Evolutionary conservation across 2,888 invertebrate species (phyloP).

Genomic region (Xylophagus ater): DNA sequence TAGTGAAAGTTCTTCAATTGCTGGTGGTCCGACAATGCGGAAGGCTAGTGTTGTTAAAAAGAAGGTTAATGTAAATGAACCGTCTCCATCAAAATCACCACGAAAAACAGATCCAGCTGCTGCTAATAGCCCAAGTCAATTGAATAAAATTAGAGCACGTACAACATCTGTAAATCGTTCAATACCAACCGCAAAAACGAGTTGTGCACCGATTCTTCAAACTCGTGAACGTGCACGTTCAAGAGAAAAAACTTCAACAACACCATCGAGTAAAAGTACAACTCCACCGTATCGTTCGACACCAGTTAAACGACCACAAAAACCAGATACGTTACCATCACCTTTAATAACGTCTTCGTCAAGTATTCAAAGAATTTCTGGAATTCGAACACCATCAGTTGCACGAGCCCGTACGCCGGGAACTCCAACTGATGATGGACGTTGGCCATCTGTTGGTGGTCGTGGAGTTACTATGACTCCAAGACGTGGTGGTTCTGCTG

Average conservation of each 20-base stretch:
- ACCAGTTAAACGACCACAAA: conserved; percentile 30
- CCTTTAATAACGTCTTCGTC: conserved; percentile 38
- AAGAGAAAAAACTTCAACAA: conserved; percentile 46
- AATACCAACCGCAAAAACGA: conserved; percentile 42
- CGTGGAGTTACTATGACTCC: conserved; percentile 15
- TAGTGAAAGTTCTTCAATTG: conserved; percentile 66
- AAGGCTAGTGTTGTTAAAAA: conserved; percentile 41
- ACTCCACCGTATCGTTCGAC: conserved; percentile 29
- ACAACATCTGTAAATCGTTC: conserved; percentile 45
- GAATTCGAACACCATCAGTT: conserved; percentile 40
- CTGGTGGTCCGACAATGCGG: conserved; percentile 37
- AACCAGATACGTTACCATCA: conserved; percentile 44
- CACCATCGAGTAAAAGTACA: conserved; percentile 40
- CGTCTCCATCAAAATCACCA: conserved; percentile 27
- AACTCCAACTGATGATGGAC: conserved; percentile 56
- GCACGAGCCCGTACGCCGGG: conserved; percentile 51
- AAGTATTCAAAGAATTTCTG: conserved; percentile 27
- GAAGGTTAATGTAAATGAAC: conserved; percentile 47
- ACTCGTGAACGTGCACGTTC: conserved; percentile 49
- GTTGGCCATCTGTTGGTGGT: conserved; percentile 48
- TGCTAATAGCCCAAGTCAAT: conserved; percentile 16
- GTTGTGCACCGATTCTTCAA: conserved; percentile 41
- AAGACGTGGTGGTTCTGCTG: conserved; percentile 31
- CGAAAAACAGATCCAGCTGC: conserved; percentile 19
- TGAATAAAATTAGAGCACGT: conserved; percentile 39